A percentile compares a stretch with the other conserved stretches of the same genome.
Evolutionary conservation across 2,113 vertebrate species (phyloP).

Genomic region (Lethenteron camtschaticum): DNA sequence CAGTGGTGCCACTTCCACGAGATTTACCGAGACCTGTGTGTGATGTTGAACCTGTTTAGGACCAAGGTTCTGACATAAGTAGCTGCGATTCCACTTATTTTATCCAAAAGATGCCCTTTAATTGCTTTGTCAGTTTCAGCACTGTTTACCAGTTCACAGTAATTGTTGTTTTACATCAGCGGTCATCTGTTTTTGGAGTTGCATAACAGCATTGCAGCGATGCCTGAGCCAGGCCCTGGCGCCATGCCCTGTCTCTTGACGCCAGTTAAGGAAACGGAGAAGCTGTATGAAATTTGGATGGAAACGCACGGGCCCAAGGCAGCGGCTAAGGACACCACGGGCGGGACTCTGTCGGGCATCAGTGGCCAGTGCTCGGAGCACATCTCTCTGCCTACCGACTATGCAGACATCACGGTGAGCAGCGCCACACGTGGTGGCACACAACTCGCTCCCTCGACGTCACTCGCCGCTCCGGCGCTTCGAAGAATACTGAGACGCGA

Average conservation of each 20-base stretch:
- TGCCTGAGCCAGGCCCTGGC: no score
- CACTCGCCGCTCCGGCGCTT: no score
- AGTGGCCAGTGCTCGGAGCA: conserved; percentile 24
- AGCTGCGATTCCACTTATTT: no score
- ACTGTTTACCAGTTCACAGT: conserved; percentile 11
- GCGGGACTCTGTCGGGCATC: conserved; percentile 21
- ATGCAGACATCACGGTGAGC: conserved; percentile 75
- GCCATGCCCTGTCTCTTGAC: conserved; percentile 14
- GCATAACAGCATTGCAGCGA: no score
- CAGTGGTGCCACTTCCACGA: no score
- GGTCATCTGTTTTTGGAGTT: no score
- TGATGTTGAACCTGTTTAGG: no score
- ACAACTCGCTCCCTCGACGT: no score
- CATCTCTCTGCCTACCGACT: conserved; percentile 93
- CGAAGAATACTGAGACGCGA: no score
- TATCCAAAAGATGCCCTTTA: background rate
- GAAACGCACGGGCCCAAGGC: conserved; percentile 55
- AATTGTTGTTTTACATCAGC: conserved; percentile 6
- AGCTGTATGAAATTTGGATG: conserved; percentile 83
- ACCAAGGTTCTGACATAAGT: no score
- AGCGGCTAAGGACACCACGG: conserved; percentile 30
- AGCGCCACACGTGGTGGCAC: background rate
- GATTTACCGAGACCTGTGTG: no score
- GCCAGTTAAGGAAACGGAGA: conserved; percentile 84
- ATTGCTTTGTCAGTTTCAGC: background rate